These are phyloP conservation scores for Parnassius apollo DNA, from an alignment of 2,888 invertebrate genomes.

Conservation along the genomic window DNA sequence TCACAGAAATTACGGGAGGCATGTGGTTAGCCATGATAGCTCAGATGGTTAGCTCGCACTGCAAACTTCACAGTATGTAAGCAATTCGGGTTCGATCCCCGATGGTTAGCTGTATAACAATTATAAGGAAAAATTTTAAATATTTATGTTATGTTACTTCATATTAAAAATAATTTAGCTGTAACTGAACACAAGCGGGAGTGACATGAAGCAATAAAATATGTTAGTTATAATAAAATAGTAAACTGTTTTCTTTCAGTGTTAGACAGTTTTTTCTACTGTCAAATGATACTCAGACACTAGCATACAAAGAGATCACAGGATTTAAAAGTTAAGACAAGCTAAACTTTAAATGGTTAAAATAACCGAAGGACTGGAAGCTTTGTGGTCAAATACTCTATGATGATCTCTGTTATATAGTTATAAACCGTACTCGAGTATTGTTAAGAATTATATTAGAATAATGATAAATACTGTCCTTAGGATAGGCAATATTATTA, in stretches of 20 bases:
- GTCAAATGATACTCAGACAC: constrained; percentile 73
- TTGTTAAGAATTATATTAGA: constrained; percentile 15
- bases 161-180: no score
- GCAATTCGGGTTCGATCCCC: no score
- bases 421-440: constrained; percentile 11
- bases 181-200: no score
- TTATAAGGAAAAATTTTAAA: no score
- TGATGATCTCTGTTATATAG: constrained; percentile 11
- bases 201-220: no score
- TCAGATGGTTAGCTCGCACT: no score
- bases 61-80: no score
- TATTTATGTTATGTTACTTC: no score
- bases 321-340: constrained; percentile 3
- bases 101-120: no score
- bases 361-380: constrained; percentile 15
- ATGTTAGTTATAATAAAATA: neutral
- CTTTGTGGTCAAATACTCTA: constrained; percentile 10
- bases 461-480: constrained; percentile 9
- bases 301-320: constrained; percentile 36
- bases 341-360: constrained; percentile 5
- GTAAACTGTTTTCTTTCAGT: constrained; percentile 53
- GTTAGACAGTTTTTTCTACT: constrained; percentile 74
- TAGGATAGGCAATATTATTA: constrained; percentile 7
- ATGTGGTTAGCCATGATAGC: no score
- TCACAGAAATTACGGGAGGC: no score